phyloP scores from a whole-genome alignment of 2,797 vertebrate species.

The Atherinosoma microstoma region DNA sequence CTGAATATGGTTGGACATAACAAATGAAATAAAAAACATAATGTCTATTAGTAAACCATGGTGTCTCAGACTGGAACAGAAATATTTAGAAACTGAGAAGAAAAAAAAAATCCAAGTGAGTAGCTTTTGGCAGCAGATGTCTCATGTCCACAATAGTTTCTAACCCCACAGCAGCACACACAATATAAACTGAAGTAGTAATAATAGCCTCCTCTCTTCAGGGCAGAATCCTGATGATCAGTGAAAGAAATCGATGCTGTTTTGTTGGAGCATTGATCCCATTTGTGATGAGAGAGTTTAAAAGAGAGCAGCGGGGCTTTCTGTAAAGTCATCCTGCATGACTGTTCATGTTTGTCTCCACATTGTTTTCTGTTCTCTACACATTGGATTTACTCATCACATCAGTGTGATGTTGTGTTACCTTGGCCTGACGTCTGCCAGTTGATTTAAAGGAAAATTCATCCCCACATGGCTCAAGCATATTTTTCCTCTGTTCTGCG shows the following conservation, averaged over 20 bases:
- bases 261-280: conserved; percentile 74
- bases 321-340: conserved; percentile 61
- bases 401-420: conserved; percentile 20
- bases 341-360: conserved; percentile 63
- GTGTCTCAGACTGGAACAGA: neutral
- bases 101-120: neutral
- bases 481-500: neutral
- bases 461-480: neutral
- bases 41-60: conserved; percentile 3
- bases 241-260: conserved; percentile 66
- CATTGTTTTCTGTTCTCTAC: conserved; percentile 57
- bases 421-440: conserved; percentile 6
- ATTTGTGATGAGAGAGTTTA: conserved; percentile 60
- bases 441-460: conserved; percentile 1
- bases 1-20: neutral
- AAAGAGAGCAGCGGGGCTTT: conserved; percentile 52
- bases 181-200: conserved; percentile 30
- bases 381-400: conserved; percentile 52
- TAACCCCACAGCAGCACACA: conserved; percentile 21
- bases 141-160: neutral
- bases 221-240: conserved; percentile 64
- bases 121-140: conserved; percentile 2
- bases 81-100: neutral
- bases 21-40: conserved; percentile 16
- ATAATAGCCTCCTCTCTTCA: conserved; percentile 39